A percentile compares a stretch with the other conserved stretches of the same genome.
These are phyloP conservation scores for Crypturellus tataupa DNA, from an alignment of 2,797 vertebrate species.

Conservation along the genomic window DNA sequence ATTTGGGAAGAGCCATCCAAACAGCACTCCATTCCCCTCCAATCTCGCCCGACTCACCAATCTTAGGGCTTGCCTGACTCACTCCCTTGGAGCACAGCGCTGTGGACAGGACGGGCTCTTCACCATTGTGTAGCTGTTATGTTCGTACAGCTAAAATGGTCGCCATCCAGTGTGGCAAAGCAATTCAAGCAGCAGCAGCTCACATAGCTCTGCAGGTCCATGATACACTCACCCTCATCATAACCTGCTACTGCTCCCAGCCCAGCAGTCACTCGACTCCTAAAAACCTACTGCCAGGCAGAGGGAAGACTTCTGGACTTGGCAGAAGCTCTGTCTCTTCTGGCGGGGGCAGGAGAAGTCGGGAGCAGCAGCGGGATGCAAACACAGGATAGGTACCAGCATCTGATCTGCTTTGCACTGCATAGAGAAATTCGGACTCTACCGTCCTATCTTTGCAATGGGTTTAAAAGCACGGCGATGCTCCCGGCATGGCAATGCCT, in stretches of 20 bases:
- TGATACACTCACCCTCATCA: rapidly evolving
- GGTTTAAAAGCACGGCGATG: background rate
- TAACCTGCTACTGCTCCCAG: background rate
- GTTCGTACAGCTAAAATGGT: background rate
- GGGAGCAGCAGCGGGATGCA: background rate
- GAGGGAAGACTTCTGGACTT: background rate
- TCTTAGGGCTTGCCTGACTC: background rate
- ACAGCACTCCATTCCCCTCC: rapidly evolving
- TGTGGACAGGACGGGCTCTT: background rate
- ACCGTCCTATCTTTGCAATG: rapidly evolving
- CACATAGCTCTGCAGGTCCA: background rate
- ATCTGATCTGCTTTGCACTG: background rate
- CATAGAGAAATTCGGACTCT: background rate
- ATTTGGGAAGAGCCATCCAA: background rate
- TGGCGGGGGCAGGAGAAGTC: background rate
- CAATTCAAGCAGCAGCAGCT: background rate
- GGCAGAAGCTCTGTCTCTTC: background rate
- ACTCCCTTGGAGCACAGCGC: background rate
- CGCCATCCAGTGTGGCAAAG: background rate
- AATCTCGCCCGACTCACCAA: no score
- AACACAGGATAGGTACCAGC: background rate
- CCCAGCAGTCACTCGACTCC: background rate
- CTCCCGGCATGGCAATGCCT: background rate
- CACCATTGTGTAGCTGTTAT: background rate
- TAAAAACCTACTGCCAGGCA: background rate